phyloP scores from a whole-genome alignment of 2,113 vertebrate species.

The Cariama cristata region DNA sequence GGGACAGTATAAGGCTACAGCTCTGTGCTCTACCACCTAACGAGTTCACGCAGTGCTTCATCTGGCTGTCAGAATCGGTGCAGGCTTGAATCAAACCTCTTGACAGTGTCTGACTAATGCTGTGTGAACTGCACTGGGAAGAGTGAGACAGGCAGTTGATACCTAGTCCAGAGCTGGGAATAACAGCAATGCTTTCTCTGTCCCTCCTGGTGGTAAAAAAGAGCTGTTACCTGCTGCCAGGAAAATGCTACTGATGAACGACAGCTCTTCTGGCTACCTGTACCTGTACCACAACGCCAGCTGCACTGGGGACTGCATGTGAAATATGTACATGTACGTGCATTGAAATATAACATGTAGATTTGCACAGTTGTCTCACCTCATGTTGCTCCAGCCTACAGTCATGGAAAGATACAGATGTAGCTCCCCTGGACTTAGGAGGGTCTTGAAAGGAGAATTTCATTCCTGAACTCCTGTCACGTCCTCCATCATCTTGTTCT shows the following conservation, averaged over 20 bases:
- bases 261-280: background rate
- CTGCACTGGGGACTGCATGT: background rate
- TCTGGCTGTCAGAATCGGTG: background rate
- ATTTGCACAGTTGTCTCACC: background rate
- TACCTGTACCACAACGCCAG: fast-evolving
- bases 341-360: background rate
- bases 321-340: background rate
- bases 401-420: background rate
- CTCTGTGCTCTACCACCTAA: background rate
- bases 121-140: background rate
- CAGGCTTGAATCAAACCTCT: background rate
- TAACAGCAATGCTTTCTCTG: background rate
- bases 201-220: background rate
- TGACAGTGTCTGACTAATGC: background rate
- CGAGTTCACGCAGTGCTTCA: background rate
- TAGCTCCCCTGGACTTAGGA: background rate
- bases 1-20: background rate
- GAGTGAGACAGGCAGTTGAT: background rate
- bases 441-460: background rate
- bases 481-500: background rate
- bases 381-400: background rate
- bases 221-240: background rate
- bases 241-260: background rate
- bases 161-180: background rate
- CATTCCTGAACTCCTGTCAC: background rate